phyloP scores from a whole-genome alignment of 2,797 vertebrate genomes.

The Anguilla anguilla region DNA sequence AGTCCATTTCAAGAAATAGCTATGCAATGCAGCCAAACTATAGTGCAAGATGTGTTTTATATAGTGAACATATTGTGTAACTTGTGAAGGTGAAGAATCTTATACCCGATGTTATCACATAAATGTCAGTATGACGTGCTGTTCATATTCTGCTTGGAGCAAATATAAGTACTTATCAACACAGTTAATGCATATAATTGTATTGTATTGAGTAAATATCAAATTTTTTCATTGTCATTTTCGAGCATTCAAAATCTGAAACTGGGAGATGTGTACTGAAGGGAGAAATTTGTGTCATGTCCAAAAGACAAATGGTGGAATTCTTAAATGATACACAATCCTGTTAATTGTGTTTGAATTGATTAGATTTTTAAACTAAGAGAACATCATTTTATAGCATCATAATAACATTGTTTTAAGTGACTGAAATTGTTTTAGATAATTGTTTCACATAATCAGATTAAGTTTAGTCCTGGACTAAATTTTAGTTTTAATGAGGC shows the following conservation, averaged over 20 bases:
- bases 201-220: no score
- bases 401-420: not conserved
- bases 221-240: not conserved
- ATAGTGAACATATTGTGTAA: no score
- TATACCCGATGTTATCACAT: not conserved
- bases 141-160: not conserved
- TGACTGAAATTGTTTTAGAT: not conserved
- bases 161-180: no score
- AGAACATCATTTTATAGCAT: not conserved
- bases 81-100: no score
- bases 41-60: not conserved
- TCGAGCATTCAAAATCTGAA: not conserved
- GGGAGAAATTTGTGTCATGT: not conserved
- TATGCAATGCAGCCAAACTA: not conserved
- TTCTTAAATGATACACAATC: not conserved
- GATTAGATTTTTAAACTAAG: not conserved
- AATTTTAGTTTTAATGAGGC: no score
- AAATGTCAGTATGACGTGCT: not conserved
- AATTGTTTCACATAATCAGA: no score
- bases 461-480: no score
- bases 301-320: not conserved
- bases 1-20: not conserved
- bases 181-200: no score
- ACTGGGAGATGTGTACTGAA: not conserved
- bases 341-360: not conserved